Evolutionary conservation across 2,888 invertebrate species (phyloP), one percentile per base, ranked within the genome.

Genomic region (Ischnura elegans): DNA sequence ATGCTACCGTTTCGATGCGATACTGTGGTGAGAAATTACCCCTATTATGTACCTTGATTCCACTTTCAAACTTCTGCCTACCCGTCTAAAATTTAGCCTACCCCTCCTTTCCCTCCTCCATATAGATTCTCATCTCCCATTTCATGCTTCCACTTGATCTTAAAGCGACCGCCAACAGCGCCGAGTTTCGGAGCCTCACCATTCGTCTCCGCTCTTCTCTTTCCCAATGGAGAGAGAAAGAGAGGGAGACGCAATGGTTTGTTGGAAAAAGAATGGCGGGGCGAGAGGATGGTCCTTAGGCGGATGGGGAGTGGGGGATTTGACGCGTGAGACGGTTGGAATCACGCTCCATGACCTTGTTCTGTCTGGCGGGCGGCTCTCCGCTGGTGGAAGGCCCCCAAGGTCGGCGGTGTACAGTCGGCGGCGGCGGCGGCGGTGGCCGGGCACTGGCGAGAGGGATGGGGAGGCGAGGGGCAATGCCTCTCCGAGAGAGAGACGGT

Each of bases 301-400:
- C 19, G 8, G 51, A 51, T 1, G 51, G 61, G 61, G 61, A 1
- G 61, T 21, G 25, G 8, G 61, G 61, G 61, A 6, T 25, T 19
- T 25, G 21, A n/a, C 6, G 0, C 25, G 61, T 25, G 61, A 13
- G 29, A 46, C 86, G 61, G 90, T 55, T 90, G 90, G 90, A 90
- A 90, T 90, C 61, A 90, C 61, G 25, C 90, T 36, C 8, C 61
- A 61, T 90, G 90, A 90, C 90, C 90, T 90, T 90, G 90, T 90
- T 55, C 90, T 90, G 90, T 90, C 90, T 90, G 90, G 90, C 55
- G 90, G 90, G 90, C 90, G 61, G 90, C 66, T 90, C 90, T 36
- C 25, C 36, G 51, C 51, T 51, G 29, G 90, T n/a, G 29, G 87
- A 29, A 55, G 87, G 55, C 55, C 47, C 61, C 90, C 51, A 90